Evolutionary conservation across 2,888 invertebrate species (phyloP).

Genomic region (Colostygia pectinataria): DNA sequence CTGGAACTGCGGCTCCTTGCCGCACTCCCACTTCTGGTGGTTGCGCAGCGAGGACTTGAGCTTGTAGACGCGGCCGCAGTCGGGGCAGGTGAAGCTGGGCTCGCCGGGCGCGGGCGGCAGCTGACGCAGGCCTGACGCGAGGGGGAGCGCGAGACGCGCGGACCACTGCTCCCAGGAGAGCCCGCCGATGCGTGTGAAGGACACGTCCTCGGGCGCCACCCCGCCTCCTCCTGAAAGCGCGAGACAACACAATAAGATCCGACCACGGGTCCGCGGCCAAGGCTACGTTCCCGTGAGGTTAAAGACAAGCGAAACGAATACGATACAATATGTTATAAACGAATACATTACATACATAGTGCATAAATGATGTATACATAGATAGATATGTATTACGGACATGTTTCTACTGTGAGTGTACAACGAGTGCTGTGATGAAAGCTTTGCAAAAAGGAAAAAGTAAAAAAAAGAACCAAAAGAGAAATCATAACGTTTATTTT

Average conservation of each 20-base stretch:
- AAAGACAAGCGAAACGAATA: slow-evolving; percentile 65
- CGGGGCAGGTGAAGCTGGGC: slow-evolving; percentile 88
- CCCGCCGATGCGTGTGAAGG: slow-evolving; percentile 87
- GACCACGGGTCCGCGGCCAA: slow-evolving; percentile 23
- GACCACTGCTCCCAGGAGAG: slow-evolving; percentile 90
- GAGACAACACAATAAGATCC: slow-evolving; percentile 41
- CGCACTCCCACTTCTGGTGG: slow-evolving; percentile 94
- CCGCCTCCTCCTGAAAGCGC: slow-evolving; percentile 61
- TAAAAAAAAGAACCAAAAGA: slow-evolving; percentile 70
- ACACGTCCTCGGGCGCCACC: slow-evolving; percentile 83
- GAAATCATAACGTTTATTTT: slow-evolving; percentile 73
- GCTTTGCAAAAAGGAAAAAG: slow-evolving; percentile 74
- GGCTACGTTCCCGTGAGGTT: slow-evolving; percentile 64
- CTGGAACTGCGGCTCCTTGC: slow-evolving; percentile 92
- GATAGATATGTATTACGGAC: slow-evolving; percentile 52
- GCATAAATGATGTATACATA: slow-evolving; percentile 43
- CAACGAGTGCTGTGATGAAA: slow-evolving; percentile 82
- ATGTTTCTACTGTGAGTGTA: slow-evolving; percentile 74
- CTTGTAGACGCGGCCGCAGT: slow-evolving; percentile 93
- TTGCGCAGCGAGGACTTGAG: slow-evolving; percentile 92
- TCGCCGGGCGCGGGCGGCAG: slow-evolving; percentile 63
- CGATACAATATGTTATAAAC: slow-evolving; percentile 59
- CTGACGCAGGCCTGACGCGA: slow-evolving; percentile 74
- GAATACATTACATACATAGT: slow-evolving; percentile 37
- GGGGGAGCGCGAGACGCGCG: slow-evolving; percentile 88